Percentiles rank a stretch among this genome's conserved stretches.
Conservation (phyloP, 2,888 invertebrate genomes). For the Eupithecia exiguata region DNA sequence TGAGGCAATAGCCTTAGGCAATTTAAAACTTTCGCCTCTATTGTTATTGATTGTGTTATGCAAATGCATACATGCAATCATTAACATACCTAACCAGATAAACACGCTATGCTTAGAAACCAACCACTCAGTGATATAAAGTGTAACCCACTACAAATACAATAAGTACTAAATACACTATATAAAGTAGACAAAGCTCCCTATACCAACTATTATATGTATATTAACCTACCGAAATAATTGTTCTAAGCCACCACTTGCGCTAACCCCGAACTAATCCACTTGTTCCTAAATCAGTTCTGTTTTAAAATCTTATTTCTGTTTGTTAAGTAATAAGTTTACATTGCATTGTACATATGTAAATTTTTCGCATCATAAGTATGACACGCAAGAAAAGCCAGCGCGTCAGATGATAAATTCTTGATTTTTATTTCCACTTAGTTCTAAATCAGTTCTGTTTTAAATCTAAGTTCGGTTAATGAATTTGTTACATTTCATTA, state of each 20-base stretch:
- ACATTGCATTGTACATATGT: neutral
- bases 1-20: neutral
- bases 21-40: neutral
- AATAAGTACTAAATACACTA: neutral
- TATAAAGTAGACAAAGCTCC: neutral
- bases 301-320: neutral
- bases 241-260: neutral
- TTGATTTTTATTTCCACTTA: no score
- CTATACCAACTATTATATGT: neutral
- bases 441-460: constrained; percentile 3
- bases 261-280: neutral
- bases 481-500: neutral
- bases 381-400: no score
- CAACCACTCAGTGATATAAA: neutral
- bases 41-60: neutral
- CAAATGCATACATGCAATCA: neutral
- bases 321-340: neutral
- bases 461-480: neutral
- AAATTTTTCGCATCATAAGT: neutral
- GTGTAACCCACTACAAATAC: neutral
- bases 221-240: neutral
- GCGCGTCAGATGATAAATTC: no score
- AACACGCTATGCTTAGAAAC: neutral
- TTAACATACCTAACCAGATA: constrained; percentile 6
- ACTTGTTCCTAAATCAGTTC: constrained; percentile 3